Evolutionary conservation across 2,113 vertebrate genomes (phyloP), one percentile per base, ranked within the genome.

Genomic region (Tauraco erythrolophus): DNA sequence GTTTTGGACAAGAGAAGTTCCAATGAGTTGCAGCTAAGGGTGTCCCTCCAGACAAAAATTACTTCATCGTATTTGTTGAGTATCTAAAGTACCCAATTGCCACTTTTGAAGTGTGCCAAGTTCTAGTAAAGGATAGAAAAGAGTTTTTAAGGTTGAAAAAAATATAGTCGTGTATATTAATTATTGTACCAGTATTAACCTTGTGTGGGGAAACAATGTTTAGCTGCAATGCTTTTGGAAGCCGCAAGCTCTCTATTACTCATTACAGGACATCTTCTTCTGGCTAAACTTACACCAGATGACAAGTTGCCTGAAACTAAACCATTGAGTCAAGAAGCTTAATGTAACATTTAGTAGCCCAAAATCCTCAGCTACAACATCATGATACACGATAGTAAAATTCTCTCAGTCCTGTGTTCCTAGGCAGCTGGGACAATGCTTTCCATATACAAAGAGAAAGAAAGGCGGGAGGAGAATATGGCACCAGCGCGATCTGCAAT

Each of bases 31-130:
- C 27, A 61, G n/a, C 13, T 19, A 25, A 68, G 28, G 18, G 19
- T 5, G 4, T 0, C 31, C 18, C 7, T 10, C 0, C 25, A 19
- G 54, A 31, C 28, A 16, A 22, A 43, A 43, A 43, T 7, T 37
- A 39, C 31, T 77, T 16, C 15, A 3, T 37, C 30, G 3, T 65
- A 16, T 39, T 83, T 46, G 17, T 2, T 48, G 23, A 56, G 48
- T 23, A 23, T 23, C 35, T 48, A 6, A 53, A 76, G 35, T 24
- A 78, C 7, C 35, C 5, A 4, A 3, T 0, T 41, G 45, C 15
- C 35, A 14, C 48, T 81, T 85, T 64, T 19, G 64, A 58, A 46
- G 30, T 1, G 0, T 23, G 7, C 24, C 28, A 68, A 30, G 23
- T 45, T 91, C n/a, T 65, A 58, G 27, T 43, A 50, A 89, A 89